A percentile compares a stretch with the other conserved stretches of the same genome.
Evolutionary conservation across 2,888 invertebrate genomes (phyloP).

Genomic region (Drosophila longiperda): DNA sequence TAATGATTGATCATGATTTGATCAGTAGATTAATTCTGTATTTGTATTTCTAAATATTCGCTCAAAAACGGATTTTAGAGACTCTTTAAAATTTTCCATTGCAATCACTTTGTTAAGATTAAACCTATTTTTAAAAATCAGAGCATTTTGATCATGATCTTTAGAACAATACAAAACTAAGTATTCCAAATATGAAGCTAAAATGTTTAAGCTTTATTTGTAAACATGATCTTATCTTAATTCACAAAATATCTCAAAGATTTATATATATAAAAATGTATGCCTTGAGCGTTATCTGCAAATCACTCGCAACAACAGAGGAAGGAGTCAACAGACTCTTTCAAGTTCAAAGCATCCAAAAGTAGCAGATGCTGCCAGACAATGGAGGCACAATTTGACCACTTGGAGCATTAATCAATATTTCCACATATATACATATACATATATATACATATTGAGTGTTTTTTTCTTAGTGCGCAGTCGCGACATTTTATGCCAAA

Average conservation of each 20-base stretch:
- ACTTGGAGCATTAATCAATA: conserved; percentile 67
- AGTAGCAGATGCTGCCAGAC: conserved; percentile 17
- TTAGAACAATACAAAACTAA: background rate
- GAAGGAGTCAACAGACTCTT: conserved; percentile 66
- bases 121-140: background rate
- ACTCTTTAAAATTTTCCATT: background rate
- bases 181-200: background rate
- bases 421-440: conserved; percentile 27
- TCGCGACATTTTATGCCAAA: conserved; percentile 74
- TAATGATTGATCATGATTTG: background rate
- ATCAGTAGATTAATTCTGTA: background rate
- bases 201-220: background rate
- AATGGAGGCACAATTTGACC: conserved; percentile 44
- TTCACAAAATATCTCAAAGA: conserved; percentile 1
- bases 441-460: conserved; percentile 3
- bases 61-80: background rate
- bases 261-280: background rate
- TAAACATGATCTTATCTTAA: conserved; percentile 1
- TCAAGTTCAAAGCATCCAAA: conserved; percentile 64
- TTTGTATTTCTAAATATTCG: background rate
- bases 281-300: background rate
- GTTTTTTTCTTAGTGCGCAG: conserved; percentile 30
- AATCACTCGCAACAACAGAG: conserved; percentile 3
- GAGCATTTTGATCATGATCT: background rate
- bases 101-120: background rate